Evolutionary conservation across 2,113 vertebrate genomes (phyloP), one percentile per base, ranked within the genome.

Genomic region (Otus sunia): DNA sequence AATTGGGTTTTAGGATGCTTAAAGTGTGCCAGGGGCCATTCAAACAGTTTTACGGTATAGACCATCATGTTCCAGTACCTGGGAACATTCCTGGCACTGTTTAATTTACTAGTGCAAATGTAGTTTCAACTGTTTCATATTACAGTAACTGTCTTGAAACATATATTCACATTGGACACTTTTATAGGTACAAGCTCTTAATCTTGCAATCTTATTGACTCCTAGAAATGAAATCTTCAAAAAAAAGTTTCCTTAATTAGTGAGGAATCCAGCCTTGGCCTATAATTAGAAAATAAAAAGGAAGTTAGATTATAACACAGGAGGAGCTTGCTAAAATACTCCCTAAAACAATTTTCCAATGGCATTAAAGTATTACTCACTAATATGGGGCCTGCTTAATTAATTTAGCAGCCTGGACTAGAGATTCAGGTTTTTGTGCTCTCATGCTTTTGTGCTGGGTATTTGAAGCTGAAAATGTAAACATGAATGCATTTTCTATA

Each of bases 381-480:
- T 18, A 91, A 80, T 83, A 86, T 3, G 1, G 32, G 52, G 34
- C 52, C 68, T 84, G 62, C 90, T 95, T 91, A 95, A 95, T 96
- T 97, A 93, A 88, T 94, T 88, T 95, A 90, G 56, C 80, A 94
- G 83, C 64, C 73, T 84, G 81, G 72, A 88, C 60, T 81, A 77
- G 92, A 86, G 82, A 92, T 64, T 96, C 92, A 78, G 90, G 74
- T 90, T 97, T 95, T 92, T 95, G 90, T 90, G 53, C 80, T 92
- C 87, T 81, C 3, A 3, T 64, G 96, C 96, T 97, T 97, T 97
- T 97, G 80, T 96, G 75, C 72, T 64, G 81, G 52, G 22, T 92
- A 88, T 96, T 92, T 92, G 96, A 97, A 97, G 95, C 89, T 92
- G 92, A 94, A 97, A 85, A 93, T 90, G 55, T 88, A 92, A 96